Base-by-base conservation (phyloP, 2,797 vertebrate species). In the Psittacula derbiana region DNA sequence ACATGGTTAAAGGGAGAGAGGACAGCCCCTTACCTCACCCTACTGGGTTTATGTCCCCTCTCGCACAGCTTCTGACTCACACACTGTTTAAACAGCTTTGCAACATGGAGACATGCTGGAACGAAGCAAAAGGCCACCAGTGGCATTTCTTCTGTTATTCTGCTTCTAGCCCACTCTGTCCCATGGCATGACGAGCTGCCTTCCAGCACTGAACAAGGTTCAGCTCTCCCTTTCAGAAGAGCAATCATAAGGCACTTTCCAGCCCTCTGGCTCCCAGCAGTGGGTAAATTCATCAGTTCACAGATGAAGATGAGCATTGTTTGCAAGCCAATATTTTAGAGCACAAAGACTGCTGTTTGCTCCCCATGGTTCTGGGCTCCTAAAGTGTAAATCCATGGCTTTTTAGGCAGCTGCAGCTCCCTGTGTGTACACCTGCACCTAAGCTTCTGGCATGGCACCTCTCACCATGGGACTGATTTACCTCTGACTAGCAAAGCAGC, bases 351-450 rank as follows among this genome's bases (percentile, higher is more conserved):
- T 76, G 72, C 60, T n/a, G 53, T 73, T 83, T 40, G 53, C 58
- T 73, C 88, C 82, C 80, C 20, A 9, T 31, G 52, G 55, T 30
- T 64, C 73, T 53, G 69, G 66, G 24, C 57, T 89, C 86, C 52
- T 70, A 2, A 75, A 64, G 38, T 15, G 65, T 46, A 62, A 69
- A 75, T 25, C 80, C 64, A 5, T 1, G 40, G 44, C 25, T 43
- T 66, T 75, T 60, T 1, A 31, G 38, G 66, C 94, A 87, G 92
- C 90, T 96, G 93, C 93, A 92, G 64, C 81, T 93, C 87, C 71
- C 94, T 55, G 21, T 24, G 64, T 28, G 57, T 8, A 74, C 96
- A 96, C 72, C 93, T 96, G 96, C 96, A 95, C 79, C 60, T 4
- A 12, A 78, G 69, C 52, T 90, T 46, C 92, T 88, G 93, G 90